Conservation (phyloP, 2,888 invertebrate species). For the Drosophila putrida region DNA sequence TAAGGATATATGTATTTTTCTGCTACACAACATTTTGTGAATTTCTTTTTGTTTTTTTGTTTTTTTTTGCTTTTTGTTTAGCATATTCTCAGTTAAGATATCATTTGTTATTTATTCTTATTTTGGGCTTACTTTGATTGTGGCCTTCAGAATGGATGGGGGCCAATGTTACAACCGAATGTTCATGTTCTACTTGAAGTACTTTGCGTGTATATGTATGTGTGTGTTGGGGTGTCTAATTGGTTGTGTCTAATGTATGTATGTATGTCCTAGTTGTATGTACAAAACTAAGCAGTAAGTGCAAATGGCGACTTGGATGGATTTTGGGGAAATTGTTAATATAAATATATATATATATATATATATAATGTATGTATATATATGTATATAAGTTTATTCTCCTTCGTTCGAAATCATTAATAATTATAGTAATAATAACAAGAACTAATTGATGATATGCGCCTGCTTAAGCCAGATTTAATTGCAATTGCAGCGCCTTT, state of each 20-base stretch:
- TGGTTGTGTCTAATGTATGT: conserved; percentile 7
- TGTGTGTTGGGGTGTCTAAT: conserved; percentile 4
- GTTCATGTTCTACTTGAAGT: conserved; percentile 66
- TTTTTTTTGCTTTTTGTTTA: conserved; percentile 19
- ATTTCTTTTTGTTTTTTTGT: conserved; percentile 22
- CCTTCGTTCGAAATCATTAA: conserved; percentile 22
- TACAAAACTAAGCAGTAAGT: conserved; percentile 70
- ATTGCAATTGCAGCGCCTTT: conserved; percentile 7
- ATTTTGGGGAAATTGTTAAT: conserved; percentile 38
- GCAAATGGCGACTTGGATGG: conserved; percentile 72
- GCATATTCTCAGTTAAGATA: conserved; percentile 16
- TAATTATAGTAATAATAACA: conserved; percentile 35
- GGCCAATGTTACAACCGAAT: conserved; percentile 70
- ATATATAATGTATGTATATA: conserved; percentile 3
- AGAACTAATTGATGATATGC: conserved; percentile 34
- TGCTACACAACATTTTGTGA: conserved; percentile 43
- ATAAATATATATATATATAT: conserved; percentile 2
- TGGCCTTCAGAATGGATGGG: conserved; percentile 38
- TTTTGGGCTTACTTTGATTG: conserved; percentile 49
- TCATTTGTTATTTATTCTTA: conserved; percentile 18
- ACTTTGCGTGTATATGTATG: conserved; percentile 22
- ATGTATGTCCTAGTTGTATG: conserved; percentile 46
- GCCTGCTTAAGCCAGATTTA: conserved; percentile 13
- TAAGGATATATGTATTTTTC: conserved; percentile 7
- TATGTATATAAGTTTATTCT: conserved; percentile 4